Evolutionary conservation across 2,888 invertebrate genomes (phyloP), one percentile per base, ranked within the genome.

Genomic region (Myopa tessellatipennis): DNA sequence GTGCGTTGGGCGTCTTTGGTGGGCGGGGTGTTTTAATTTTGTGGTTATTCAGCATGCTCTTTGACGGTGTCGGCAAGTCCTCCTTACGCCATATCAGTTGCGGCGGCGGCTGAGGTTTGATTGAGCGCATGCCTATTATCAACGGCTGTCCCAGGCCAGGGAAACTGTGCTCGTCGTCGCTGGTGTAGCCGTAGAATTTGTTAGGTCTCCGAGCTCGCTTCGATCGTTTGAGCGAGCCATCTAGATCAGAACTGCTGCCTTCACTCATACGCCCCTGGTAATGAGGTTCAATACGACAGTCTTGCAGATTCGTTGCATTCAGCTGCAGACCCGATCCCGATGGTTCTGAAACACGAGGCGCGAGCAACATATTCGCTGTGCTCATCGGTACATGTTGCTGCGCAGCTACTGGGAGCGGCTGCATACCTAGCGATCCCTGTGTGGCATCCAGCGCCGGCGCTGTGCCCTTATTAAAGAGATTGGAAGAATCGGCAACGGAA

Each of bases 121-220:
- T 89, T 2, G 87, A 83, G 18, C 87, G 83, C 79, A 85, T 84
- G 3, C 88, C 82, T 86, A 90, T 82, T 84, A 85, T 82, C 69
- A 87, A 74, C 7, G 88, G 82, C 81, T 89, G 83, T 7, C 86
- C 82, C 34, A 86, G n/a, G 0, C 82, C 80, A 26, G 76, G 69
- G 26, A 76, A 76, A 1, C 74, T 74, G 18, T 91, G 90, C 80
- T 96, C 96, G 83, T 96, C 96, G 82, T 95, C 96, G 86, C 95
- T 95, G 0, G 95, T 95, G 86, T 96, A 96, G 0, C 96, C 96
- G 85, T 96, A 96, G 87, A 96, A 96, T 85, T 94, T 94, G 85
- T 96, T 96, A 0, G 95, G 96, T 45, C 95, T 93, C 61, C 96
- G 90, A 83, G 95, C 91, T 79, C 96, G 92, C 88, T 96, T 95